These are phyloP conservation scores for Drosophila picticornis DNA, from an alignment of 2,888 invertebrate genomes.

Conservation along the genomic window DNA sequence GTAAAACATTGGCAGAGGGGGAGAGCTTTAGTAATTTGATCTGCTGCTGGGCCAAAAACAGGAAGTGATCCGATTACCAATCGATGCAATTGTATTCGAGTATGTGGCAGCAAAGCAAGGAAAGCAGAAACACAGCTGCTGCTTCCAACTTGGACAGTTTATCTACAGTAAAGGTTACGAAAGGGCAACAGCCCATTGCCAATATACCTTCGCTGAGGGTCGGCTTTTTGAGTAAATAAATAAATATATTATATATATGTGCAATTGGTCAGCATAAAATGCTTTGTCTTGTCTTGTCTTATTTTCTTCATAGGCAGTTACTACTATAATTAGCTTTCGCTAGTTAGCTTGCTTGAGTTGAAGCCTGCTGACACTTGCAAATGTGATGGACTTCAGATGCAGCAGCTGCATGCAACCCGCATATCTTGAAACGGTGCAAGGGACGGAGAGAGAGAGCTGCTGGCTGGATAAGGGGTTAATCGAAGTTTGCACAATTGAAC, in stretches of 20 bases:
- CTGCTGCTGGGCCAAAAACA: constrained; percentile 16
- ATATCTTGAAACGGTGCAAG: neutral
- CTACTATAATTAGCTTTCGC: constrained; percentile 9
- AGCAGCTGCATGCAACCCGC: constrained; percentile 29
- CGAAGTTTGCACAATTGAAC: constrained; percentile 3
- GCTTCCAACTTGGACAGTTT: constrained; percentile 22
- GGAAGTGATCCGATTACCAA: constrained; percentile 52
- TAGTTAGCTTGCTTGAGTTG: neutral
- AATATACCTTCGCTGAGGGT: neutral
- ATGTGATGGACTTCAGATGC: constrained; percentile 16
- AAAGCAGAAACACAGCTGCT: constrained; percentile 10
- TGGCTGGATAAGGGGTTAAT: neutral
- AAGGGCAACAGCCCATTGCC: neutral
- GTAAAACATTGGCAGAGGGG: constrained; percentile 85
- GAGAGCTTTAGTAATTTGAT: constrained; percentile 21
- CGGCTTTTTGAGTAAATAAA: neutral
- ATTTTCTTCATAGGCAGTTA: neutral
- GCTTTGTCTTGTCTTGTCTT: neutral
- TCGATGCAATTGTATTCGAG: constrained; percentile 56
- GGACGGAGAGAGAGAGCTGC: neutral
- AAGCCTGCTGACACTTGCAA: neutral
- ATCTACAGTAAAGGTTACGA: neutral
- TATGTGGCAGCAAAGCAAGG: constrained; percentile 30
- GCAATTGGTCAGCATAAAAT: neutral
- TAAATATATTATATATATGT: neutral